Conservation (phyloP, 2,797 vertebrate genomes). For the Coluber constrictor region DNA sequence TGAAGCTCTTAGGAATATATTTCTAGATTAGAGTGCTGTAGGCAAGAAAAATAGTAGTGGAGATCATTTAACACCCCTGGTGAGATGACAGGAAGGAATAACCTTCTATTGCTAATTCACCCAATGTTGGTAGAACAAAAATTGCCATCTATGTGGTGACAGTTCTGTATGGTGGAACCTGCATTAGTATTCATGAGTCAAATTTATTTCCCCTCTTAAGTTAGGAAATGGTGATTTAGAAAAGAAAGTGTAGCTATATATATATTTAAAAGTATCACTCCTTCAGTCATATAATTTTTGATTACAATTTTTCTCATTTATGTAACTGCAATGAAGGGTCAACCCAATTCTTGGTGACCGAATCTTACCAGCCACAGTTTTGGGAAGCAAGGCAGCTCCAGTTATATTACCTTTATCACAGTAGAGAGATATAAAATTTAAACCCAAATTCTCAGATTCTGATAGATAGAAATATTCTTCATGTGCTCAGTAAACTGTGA, state of each 20-base stretch:
- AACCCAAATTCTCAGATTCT: not conserved
- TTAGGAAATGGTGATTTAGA: not conserved
- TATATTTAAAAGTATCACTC: not conserved
- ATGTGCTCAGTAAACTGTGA: not conserved
- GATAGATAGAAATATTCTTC: not conserved
- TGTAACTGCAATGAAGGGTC: not conserved
- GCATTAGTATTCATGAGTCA: constrained; percentile 46
- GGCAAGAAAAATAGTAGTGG: constrained; percentile 68
- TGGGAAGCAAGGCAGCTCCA: not conserved
- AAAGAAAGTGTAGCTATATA: constrained; percentile 45
- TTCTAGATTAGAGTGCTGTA: constrained; percentile 59
- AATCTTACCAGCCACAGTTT: not conserved
- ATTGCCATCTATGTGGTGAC: constrained; percentile 47
- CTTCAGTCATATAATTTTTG: not conserved
- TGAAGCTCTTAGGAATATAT: constrained; percentile 54
- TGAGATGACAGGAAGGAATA: constrained; percentile 75
- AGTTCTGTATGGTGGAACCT: constrained; percentile 43
- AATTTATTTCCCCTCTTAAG: constrained; percentile 29
- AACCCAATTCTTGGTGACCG: not conserved
- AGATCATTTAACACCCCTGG: constrained; percentile 70
- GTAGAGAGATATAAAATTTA: not conserved
- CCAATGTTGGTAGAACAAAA: constrained; percentile 61
- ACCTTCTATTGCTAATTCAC: constrained; percentile 70
- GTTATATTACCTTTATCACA: not conserved
- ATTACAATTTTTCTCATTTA: not conserved